Percentiles rank a stretch among this genome's conserved stretches.
Evolutionary conservation across 2,113 vertebrate species (phyloP).

Genomic region (Lophura nycthemera): DNA sequence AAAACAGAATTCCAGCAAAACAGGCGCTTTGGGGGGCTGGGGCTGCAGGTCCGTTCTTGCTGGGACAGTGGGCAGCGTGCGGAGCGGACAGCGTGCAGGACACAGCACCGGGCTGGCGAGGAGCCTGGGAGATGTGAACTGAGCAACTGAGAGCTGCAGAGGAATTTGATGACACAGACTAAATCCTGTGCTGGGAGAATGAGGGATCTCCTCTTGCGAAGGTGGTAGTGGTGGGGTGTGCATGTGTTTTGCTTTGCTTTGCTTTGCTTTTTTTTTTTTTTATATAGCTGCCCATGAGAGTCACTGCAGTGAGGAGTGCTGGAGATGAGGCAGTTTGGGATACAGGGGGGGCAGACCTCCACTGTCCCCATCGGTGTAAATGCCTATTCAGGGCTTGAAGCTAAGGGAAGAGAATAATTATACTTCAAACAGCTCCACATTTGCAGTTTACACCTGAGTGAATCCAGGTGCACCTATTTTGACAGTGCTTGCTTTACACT

Average conservation of each 20-base stretch:
- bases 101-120: not conserved
- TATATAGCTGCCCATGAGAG: not conserved
- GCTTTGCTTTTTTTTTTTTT: not conserved
- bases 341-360: not conserved
- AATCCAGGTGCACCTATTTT: not conserved
- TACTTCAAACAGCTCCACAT: not conserved
- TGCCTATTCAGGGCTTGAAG: not conserved
- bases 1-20: not conserved
- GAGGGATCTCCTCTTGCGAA: conserved; percentile 49
- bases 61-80: not conserved
- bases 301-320: not conserved
- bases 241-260: not conserved
- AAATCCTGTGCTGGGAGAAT: not conserved
- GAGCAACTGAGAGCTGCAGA: conserved; percentile 19
- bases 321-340: not conserved
- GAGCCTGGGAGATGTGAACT: conserved; percentile 37
- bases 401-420: not conserved
- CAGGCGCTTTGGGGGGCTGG: not conserved
- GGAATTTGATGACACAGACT: conserved; percentile 13
- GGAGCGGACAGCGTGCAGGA: not conserved
- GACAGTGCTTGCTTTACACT: not conserved
- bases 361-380: not conserved
- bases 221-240: conserved; percentile 9
- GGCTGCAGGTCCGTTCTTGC: not conserved
- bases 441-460: not conserved